Evolutionary conservation across 2,113 vertebrate genomes (phyloP), one percentile per base, ranked within the genome.

Genomic region (Bolborhynchus lineola): DNA sequence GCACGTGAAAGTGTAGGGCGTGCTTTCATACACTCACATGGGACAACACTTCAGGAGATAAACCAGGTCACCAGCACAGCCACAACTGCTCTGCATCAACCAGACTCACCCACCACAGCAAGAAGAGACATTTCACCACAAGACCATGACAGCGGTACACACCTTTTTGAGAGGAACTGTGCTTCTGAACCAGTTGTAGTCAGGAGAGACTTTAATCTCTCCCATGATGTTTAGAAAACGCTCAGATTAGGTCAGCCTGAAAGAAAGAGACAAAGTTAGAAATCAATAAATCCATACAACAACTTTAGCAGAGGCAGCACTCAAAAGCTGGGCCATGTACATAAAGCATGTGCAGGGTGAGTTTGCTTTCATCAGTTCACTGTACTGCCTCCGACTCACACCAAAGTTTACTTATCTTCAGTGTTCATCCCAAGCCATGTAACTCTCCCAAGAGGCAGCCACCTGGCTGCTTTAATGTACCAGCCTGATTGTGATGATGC

Each of bases 141-240:
- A 55, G 33, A 86, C 2, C 6, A 39, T 41, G 6, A 26, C 82
- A 94, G 70, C 26, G 16, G 41, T 85, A 98, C 99, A 37, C 97
- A 99, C 99, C 98, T 98, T 99, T 97, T 99, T 99, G 91, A 99
- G 98, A 37, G 99, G 99, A 92, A 99, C 99, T 6, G 99, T 99
- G 97, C 99, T 99, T 98, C 99, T 98, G 98, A 99, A 99, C 99
- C 99, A 99, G 98, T 99, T 99, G 80, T 99, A 99, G 96, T 99
- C 99, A 62, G 99, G 99, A 98, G 99, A 99, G 97, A 99, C 98
- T 98, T 99, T 99, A 92, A 99, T 99, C 98, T 99, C 99, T 98
- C 99, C 99, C 99, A 99, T 99, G 98, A 98, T 96, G 95, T 78
- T 97, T 88, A 85, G 92, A 53, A 64, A 76, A 96, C 89, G 31